Percentiles rank a stretch among this genome's conserved stretches.
Evolutionary conservation across 2,113 vertebrate species (phyloP).

Genomic region (Daphoenositta chrysoptera): DNA sequence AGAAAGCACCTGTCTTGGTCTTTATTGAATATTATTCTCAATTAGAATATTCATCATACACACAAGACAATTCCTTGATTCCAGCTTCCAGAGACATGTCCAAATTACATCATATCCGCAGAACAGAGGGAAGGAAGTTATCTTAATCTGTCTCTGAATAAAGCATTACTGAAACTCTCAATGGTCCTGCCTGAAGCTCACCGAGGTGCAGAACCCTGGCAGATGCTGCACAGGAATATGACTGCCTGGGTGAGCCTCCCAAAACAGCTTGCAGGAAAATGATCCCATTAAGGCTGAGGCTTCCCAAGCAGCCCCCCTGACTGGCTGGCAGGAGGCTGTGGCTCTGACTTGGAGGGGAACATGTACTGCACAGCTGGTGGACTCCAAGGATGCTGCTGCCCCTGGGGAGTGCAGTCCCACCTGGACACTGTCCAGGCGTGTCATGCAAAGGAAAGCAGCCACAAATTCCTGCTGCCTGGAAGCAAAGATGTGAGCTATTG

Average conservation of each 20-base stretch:
- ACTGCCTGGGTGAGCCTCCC: slow-evolving; percentile 20
- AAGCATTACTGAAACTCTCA: slow-evolving; percentile 34
- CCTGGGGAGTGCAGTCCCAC: accelerated
- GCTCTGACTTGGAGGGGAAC: background rate
- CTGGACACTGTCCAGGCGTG: background rate
- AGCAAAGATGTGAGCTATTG: background rate
- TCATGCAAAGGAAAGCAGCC: background rate
- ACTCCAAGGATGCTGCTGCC: background rate
- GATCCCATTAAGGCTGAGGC: background rate
- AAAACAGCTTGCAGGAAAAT: slow-evolving; percentile 38
- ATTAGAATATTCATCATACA: slow-evolving; percentile 57
- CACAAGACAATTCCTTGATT: slow-evolving; percentile 47
- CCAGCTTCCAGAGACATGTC: slow-evolving; percentile 9
- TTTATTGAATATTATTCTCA: slow-evolving; percentile 55
- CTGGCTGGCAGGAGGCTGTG: background rate
- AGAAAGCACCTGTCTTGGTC: slow-evolving; percentile 54
- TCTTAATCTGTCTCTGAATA: slow-evolving; percentile 41
- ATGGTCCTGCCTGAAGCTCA: slow-evolving; percentile 16
- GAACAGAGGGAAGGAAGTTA: slow-evolving; percentile 53
- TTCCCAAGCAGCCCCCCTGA: background rate
- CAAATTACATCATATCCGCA: slow-evolving; percentile 39
- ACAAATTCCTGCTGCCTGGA: background rate
- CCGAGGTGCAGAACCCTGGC: slow-evolving; percentile 5
- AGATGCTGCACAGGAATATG: background rate
- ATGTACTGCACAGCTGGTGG: background rate